These are phyloP conservation scores for Pipra filicauda DNA, from an alignment of 2,113 vertebrate genomes.

Conservation along the genomic window DNA sequence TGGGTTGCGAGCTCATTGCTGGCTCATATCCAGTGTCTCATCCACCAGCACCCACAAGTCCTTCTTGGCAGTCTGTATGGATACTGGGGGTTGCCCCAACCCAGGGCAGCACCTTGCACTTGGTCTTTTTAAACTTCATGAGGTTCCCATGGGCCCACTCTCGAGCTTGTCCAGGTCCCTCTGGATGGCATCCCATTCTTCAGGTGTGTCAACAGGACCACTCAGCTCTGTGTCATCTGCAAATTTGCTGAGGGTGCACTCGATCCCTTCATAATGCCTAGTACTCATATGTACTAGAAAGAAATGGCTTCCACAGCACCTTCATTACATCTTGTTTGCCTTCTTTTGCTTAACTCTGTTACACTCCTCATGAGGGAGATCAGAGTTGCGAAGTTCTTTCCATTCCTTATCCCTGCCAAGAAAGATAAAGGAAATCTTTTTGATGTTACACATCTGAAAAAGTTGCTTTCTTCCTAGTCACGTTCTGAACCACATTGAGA, in stretches of 20 bases:
- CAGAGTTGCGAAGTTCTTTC: neutral
- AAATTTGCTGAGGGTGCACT: neutral
- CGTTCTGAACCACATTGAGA: neutral
- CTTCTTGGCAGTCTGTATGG: neutral
- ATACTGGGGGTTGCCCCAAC: neutral
- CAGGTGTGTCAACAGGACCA: neutral
- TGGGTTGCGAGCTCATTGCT: neutral
- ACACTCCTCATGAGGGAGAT: neutral
- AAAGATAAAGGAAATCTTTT: neutral
- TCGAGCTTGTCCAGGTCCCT: neutral
- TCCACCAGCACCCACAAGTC: neutral
- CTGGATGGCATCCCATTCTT: neutral
- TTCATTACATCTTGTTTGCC: neutral
- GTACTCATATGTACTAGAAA: neutral
- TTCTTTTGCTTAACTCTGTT: neutral
- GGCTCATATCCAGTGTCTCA: neutral
- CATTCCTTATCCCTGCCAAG: neutral
- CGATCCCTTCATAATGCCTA: neutral
- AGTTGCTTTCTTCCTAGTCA: neutral
- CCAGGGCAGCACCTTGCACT: neutral
- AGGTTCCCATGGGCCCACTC: neutral
- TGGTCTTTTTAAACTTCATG: neutral
- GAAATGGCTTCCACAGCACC: neutral
- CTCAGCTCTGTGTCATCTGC: neutral
- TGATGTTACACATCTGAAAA: neutral